A percentile compares a stretch with the other conserved stretches of the same genome.
Evolutionary conservation across 2,113 vertebrate genomes (phyloP).

Genomic region (Cyprinodon brontotheroides): DNA sequence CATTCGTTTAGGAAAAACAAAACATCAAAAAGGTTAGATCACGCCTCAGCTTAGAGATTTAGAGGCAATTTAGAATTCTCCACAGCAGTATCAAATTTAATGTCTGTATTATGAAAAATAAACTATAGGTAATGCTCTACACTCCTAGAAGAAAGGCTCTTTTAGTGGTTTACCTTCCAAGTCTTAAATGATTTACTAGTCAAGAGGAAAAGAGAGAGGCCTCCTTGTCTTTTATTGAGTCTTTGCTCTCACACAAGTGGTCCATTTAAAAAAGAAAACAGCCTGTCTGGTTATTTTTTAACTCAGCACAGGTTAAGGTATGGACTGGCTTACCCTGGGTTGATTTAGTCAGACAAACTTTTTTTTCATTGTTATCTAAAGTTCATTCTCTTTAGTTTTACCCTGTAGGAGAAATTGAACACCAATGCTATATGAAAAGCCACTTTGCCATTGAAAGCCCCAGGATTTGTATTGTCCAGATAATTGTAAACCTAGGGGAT

Average conservation of each 20-base stretch:
- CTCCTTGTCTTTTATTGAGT: constrained; percentile 8
- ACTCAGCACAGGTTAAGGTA: background rate
- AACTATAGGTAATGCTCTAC: background rate
- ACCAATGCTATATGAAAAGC: too few species aligned
- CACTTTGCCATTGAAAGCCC: too few species aligned
- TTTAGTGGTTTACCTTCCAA: background rate
- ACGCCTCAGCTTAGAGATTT: constrained; percentile 18
- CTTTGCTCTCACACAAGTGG: background rate
- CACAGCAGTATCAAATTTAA: background rate
- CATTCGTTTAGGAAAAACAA: constrained; percentile 22
- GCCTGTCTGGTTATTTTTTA: background rate
- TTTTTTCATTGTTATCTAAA: too few species aligned
- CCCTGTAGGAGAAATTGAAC: too few species aligned
- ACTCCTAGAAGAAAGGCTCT: background rate
- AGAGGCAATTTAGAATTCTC: constrained; percentile 9
- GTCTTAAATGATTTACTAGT: constrained; percentile 17
- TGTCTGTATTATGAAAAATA: background rate
- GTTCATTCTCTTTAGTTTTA: too few species aligned
- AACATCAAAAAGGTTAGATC: constrained; percentile 49
- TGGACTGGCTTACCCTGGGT: too few species aligned
- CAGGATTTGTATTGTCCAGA: too few species aligned
- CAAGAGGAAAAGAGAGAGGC: background rate
- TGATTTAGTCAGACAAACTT: too few species aligned
- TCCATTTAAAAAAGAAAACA: background rate
- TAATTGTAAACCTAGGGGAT: too few species aligned